Evolutionary conservation across 1,140 invertebrate species (phyloP).

Genomic region (Heliconius melpomene): DNA sequence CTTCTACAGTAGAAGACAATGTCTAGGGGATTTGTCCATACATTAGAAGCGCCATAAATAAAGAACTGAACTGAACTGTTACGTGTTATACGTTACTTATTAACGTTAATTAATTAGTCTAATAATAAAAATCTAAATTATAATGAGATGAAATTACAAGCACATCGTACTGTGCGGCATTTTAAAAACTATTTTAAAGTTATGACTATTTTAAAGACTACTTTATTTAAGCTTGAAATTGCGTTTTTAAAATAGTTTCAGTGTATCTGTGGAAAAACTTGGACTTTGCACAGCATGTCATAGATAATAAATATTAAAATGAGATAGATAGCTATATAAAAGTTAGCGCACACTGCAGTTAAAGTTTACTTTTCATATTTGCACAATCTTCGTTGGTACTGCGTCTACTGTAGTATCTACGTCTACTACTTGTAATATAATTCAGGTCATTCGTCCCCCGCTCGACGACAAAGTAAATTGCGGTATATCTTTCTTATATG

Average conservation of each 20-base stretch:
- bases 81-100: too few relatives aligned
- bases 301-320: slow-evolving; percentile 8
- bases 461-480: not conserved
- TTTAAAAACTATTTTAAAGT: too few relatives aligned
- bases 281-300: not conserved
- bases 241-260: not conserved
- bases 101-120: too few relatives aligned
- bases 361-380: slow-evolving; percentile 1
- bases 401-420: not conserved
- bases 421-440: not conserved
- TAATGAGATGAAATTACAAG: too few relatives aligned
- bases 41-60: too few relatives aligned
- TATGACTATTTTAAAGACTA: too few relatives aligned
- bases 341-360: not conserved
- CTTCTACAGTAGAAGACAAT: too few relatives aligned
- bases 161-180: too few relatives aligned
- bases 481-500: not conserved
- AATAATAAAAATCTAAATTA: too few relatives aligned
- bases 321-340: not conserved
- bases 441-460: not conserved
- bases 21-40: too few relatives aligned
- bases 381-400: not conserved
- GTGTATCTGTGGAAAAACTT: not conserved
- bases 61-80: too few relatives aligned
- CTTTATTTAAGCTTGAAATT: too few relatives aligned